These are phyloP conservation scores for Hesperophylax magnus DNA, from an alignment of 1,140 invertebrate genomes.

Conservation along the genomic window DNA sequence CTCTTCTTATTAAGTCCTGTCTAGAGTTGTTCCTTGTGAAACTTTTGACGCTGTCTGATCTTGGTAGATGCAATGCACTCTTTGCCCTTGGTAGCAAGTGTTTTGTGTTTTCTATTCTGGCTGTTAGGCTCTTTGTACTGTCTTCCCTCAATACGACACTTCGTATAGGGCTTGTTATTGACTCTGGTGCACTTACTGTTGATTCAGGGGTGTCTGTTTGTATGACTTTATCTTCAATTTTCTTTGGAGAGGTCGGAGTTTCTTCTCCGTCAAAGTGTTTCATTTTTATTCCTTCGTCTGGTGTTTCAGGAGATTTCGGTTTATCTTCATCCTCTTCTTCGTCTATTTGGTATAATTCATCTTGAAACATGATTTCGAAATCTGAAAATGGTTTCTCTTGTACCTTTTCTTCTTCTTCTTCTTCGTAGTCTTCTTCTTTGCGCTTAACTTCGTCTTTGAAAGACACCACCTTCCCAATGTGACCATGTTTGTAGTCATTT, in stretches of 20 bases:
- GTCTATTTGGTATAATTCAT: slow-evolving; percentile 68
- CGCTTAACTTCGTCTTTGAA: slow-evolving; percentile 60
- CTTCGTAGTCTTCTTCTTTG: slow-evolving; percentile 55
- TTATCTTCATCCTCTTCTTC: slow-evolving; percentile 66
- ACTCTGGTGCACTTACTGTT: slow-evolving; percentile 6
- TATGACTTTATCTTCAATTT: background rate
- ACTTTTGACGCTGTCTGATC: slow-evolving; percentile 67
- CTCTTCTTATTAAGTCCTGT: slow-evolving; percentile 62
- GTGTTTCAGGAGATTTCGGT: slow-evolving; percentile 31
- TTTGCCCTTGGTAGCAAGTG: slow-evolving; percentile 33
- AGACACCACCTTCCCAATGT: slow-evolving; percentile 46
- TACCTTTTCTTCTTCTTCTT: slow-evolving; percentile 66
- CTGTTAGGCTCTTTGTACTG: slow-evolving; percentile 34
- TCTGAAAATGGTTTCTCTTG: slow-evolving; percentile 64
- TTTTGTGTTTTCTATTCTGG: background rate
- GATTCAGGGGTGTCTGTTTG: background rate
- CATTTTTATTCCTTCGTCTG: slow-evolving; percentile 41
- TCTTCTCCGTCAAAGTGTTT: slow-evolving; percentile 12
- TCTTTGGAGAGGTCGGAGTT: background rate
- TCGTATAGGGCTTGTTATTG: background rate
- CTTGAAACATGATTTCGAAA: slow-evolving; percentile 71
- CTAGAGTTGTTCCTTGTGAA: slow-evolving; percentile 63
- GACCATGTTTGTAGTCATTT: slow-evolving; percentile 34
- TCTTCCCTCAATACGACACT: slow-evolving; percentile 34
- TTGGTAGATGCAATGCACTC: slow-evolving; percentile 61